A percentile compares a stretch with the other conserved stretches of the same genome.
Conservation (phyloP, 1,140 invertebrate species). For the Euglossa dilemma region DNA sequence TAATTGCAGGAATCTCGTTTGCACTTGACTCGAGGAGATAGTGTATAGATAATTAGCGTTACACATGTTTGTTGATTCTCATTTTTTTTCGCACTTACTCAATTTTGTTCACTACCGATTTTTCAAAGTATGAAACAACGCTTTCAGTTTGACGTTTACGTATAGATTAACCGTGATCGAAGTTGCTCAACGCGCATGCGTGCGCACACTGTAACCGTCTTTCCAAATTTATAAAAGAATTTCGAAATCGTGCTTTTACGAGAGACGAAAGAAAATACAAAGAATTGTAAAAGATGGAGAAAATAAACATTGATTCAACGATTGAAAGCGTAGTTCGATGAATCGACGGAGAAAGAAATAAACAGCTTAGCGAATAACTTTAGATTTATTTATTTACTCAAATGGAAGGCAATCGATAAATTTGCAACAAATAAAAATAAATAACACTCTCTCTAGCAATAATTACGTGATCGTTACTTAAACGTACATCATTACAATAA, state of each 20-base stretch:
- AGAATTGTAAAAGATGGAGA: too few relatives aligned
- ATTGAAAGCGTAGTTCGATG: neutral
- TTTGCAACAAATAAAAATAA: constrained; percentile 84
- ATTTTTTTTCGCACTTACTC: neutral
- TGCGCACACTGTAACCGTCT: neutral
- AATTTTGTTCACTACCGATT: neutral
- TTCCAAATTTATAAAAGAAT: neutral
- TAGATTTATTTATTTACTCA: constrained; percentile 82
- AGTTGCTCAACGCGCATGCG: neutral
- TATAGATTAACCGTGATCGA: neutral
- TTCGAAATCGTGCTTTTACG: too few relatives aligned
- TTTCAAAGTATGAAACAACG: neutral
- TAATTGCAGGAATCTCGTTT: neutral
- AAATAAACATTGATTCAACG: neutral
- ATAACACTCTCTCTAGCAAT: constrained; percentile 83
- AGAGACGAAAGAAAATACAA: neutral
- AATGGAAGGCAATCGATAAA: constrained; percentile 83
- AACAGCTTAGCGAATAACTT: constrained; percentile 67
- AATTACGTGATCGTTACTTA: constrained; percentile 80
- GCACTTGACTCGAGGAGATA: too few relatives aligned
- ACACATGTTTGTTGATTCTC: neutral
- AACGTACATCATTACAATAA: constrained; percentile 78
- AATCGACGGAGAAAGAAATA: neutral
- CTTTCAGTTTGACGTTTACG: neutral
- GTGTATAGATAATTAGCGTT: neutral